Evolutionary conservation across 2,113 vertebrate genomes (phyloP), one percentile per base, ranked within the genome.

Genomic region (Australoheros scitulus): DNA sequence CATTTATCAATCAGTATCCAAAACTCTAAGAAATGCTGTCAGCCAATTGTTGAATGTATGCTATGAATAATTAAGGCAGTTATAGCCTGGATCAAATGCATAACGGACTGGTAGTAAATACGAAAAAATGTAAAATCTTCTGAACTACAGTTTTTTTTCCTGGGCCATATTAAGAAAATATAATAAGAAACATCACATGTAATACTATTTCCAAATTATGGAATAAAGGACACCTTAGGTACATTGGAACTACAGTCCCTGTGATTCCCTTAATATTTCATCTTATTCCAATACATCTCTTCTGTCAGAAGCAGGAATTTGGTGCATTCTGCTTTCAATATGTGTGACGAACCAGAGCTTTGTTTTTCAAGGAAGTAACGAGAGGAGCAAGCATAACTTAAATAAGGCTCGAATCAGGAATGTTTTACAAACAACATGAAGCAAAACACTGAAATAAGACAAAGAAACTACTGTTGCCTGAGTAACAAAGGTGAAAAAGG

Each of bases 241-340:
- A 52, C 43, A 41, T 4, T n/a, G 64, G 34, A 72, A 60, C 68
- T 5, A 52, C 63, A 82, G 68, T 77, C 50, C 74, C 70, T 50
- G 75, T 34, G 86, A 26, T 79, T 87, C 76, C 77, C 70, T 65
- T 60, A 72, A 82, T 56, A 86, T 85, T 78, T 88, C 11, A 88
- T 52, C 61, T 77, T 63, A 17, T 47, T 60, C 47, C 22, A 55
- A n/a, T 0, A 36, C 77, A 68, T 77, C 84, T 85, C 22, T 9
- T 83, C 68, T 84, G 81, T 84, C 89, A 89, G 58, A 65, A 65
- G 47, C 59, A 58, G 43, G 56, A 70, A 77, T 86, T 81, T 84
- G 65, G 52, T 76, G 43, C 63, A 13, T 52, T 55, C 58, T 50
- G 58, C 47, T 84, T 85, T 80, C 76, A 68, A 74, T 59, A 13